Percentiles rank a stretch among this genome's conserved stretches.
Evolutionary conservation across 2,113 vertebrate species (phyloP).

Genomic region (Sylvilagus bachmani): DNA sequence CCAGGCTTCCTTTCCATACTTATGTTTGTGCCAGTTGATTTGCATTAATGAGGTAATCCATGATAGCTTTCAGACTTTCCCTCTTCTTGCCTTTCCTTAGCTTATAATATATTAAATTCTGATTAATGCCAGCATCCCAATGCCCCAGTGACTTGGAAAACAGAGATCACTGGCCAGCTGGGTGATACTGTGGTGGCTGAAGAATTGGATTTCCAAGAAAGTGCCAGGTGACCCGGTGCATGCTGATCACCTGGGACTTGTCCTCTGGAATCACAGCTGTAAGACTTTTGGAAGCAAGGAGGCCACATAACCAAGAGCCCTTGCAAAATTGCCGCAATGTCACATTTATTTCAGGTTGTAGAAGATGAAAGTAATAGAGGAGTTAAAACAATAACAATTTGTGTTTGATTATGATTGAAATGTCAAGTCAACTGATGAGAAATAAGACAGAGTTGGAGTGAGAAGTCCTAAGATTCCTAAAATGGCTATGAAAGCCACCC

Average conservation of each 20-base stretch:
- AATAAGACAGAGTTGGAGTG: background rate
- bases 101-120: background rate
- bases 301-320: too few species aligned
- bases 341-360: background rate
- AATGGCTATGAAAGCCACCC: background rate
- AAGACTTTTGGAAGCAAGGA: background rate
- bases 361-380: background rate
- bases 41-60: background rate
- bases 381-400: background rate
- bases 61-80: background rate
- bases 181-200: background rate
- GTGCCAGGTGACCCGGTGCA: fast-evolving
- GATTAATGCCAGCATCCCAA: background rate
- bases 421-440: background rate
- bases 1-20: background rate
- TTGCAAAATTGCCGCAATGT: background rate
- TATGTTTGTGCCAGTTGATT: background rate
- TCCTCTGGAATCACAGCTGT: background rate
- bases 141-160: background rate
- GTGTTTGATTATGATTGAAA: background rate
- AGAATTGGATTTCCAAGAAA: background rate
- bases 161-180: background rate
- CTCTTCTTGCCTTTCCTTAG: background rate
- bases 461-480: background rate
- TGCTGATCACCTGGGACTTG: too few species aligned